A percentile compares a stretch with the other conserved stretches of the same genome.
These are phyloP conservation scores for Lagopus leucura DNA, from an alignment of 2,113 vertebrate species.

Conservation along the genomic window DNA sequence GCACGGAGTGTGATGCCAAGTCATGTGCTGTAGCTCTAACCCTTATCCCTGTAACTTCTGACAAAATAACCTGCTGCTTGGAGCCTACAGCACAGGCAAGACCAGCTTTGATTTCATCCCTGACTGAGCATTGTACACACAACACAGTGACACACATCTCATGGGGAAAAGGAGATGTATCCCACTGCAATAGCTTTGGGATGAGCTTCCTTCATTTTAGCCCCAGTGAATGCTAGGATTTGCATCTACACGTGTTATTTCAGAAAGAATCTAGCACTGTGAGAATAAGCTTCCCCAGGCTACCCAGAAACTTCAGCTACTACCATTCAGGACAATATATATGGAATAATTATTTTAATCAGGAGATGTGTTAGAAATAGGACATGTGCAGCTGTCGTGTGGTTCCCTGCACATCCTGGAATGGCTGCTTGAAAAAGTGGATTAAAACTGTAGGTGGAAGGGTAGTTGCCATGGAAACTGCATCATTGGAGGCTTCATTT, in stretches of 20 bases:
- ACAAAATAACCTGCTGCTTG: neutral
- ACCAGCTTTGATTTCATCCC: neutral
- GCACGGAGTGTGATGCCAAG: neutral
- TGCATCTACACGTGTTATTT: neutral
- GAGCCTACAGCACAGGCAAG: neutral
- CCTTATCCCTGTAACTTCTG: neutral
- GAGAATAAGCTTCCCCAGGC: neutral
- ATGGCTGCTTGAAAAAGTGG: constrained; percentile 52
- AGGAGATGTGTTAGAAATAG: constrained; percentile 54
- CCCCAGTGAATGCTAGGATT: neutral
- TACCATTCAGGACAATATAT: constrained; percentile 9
- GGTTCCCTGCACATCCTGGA: constrained; percentile 44
- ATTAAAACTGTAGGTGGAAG: constrained; percentile 46
- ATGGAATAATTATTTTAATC: constrained; percentile 50
- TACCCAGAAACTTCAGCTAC: constrained; percentile 35
- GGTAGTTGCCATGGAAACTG: constrained; percentile 62
- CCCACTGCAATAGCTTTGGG: neutral
- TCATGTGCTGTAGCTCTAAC: neutral
- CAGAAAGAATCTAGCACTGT: neutral
- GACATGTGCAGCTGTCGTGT: constrained; percentile 46
- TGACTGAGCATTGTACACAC: neutral
- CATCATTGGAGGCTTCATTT: constrained; percentile 28
- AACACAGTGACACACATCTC: neutral
- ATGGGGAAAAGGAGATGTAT: neutral
- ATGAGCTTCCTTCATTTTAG: neutral